phyloP scores from a whole-genome alignment of 2,888 invertebrate genomes.

The Stegana nigrithorax region DNA sequence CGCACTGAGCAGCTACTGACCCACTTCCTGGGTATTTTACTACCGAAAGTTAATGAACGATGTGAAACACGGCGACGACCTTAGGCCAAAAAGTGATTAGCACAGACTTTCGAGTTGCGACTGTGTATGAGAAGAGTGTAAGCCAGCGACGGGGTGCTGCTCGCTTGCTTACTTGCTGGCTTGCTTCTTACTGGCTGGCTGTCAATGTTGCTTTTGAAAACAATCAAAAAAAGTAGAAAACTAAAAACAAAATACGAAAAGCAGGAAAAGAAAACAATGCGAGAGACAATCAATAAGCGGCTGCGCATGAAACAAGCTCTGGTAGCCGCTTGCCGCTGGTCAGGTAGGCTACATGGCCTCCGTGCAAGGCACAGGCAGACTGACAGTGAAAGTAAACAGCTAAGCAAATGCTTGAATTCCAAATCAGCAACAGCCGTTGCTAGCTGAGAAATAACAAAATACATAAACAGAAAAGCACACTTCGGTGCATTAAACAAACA shows the following conservation, averaged over 20 bases:
- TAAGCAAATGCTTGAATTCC: slow-evolving; percentile 37
- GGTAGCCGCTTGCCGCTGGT: too few relatives aligned
- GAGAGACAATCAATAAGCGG: neutral
- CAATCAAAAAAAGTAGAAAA: neutral
- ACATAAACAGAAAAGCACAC: too few relatives aligned
- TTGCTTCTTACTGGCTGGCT: too few relatives aligned
- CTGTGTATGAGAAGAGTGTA: too few relatives aligned
- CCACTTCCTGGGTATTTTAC: neutral
- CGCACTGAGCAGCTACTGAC: neutral
- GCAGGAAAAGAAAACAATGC: neutral
- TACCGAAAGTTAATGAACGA: slow-evolving; percentile 4
- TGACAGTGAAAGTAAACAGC: slow-evolving; percentile 57
- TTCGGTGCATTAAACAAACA: too few relatives aligned
- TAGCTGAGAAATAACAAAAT: too few relatives aligned
- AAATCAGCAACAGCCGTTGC: slow-evolving; percentile 37
- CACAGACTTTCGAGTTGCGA: neutral
- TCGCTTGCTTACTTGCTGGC: too few relatives aligned
- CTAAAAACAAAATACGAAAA: neutral
- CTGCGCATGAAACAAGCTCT: neutral
- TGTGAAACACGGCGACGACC: slow-evolving; percentile 5
- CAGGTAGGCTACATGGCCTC: too few relatives aligned
- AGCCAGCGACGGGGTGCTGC: too few relatives aligned
- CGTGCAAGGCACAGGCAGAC: too few relatives aligned
- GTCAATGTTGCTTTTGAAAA: neutral
- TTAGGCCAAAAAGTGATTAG: slow-evolving; percentile 4